Percentiles rank a stretch among this genome's conserved stretches.
These are phyloP conservation scores for Sciaenops ocellatus DNA, from an alignment of 2,797 vertebrate species.

Conservation along the genomic window DNA sequence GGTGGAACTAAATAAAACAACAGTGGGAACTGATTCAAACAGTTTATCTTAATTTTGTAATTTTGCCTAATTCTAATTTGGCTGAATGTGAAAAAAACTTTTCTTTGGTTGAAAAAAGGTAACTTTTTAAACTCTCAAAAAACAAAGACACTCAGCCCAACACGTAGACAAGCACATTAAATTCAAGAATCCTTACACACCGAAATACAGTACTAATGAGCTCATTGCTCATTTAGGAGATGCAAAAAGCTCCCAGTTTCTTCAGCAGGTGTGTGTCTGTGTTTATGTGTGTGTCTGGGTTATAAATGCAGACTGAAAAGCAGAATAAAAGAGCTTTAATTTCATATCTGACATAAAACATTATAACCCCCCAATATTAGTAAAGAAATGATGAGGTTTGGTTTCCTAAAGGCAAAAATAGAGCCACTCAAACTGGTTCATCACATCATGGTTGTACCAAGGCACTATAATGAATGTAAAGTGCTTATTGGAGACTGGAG, in stretches of 20 bases:
- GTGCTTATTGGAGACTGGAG: slow-evolving; percentile 69
- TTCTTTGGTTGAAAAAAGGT: slow-evolving; percentile 67
- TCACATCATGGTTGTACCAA: slow-evolving; percentile 64
- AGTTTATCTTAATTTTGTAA: slow-evolving; percentile 10
- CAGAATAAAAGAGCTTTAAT: slow-evolving; percentile 28
- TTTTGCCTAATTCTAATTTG: slow-evolving; percentile 18
- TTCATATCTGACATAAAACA: slow-evolving; percentile 11
- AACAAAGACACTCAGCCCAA: slow-evolving; percentile 17
- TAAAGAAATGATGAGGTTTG: slow-evolving; percentile 7
- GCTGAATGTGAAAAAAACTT: slow-evolving; percentile 23
- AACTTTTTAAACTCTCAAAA: slow-evolving; percentile 22
- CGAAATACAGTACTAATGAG: slow-evolving; percentile 41
- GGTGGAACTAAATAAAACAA: slow-evolving; percentile 28
- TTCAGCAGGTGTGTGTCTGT: slow-evolving; percentile 20
- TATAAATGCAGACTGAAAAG: slow-evolving; percentile 18
- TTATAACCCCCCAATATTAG: neutral
- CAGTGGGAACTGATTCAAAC: slow-evolving; percentile 4
- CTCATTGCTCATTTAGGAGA: slow-evolving; percentile 25
- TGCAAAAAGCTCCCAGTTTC: slow-evolving; percentile 16
- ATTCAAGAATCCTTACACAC: slow-evolving; percentile 6
- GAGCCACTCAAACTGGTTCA: slow-evolving; percentile 38
- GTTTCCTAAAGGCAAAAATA: slow-evolving; percentile 31
- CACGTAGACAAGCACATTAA: slow-evolving; percentile 6
- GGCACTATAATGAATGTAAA: slow-evolving; percentile 80
- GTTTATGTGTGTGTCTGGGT: slow-evolving; percentile 9